Conservation (phyloP, 2,888 invertebrate genomes). For the Andrena chrysosceles region DNA sequence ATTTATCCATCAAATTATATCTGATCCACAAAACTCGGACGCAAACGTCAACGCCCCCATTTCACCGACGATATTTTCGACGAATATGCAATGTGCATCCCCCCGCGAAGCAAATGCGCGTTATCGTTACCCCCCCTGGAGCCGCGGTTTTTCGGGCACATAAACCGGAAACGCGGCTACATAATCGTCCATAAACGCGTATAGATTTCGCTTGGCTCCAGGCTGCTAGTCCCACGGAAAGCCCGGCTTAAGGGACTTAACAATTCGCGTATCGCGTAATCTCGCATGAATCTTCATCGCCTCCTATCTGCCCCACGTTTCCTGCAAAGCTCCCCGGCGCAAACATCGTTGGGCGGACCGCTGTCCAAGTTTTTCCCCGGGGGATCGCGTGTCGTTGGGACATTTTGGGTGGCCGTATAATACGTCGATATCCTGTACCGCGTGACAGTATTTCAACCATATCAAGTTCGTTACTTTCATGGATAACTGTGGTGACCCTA, state of each 20-base stretch:
- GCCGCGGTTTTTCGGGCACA: constrained; percentile 50
- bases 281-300: constrained; percentile 75
- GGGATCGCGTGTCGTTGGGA: background rate
- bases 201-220: constrained; percentile 42
- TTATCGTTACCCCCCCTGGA: constrained; percentile 45
- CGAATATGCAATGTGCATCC: constrained; percentile 48
- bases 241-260: constrained; percentile 72
- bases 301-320: constrained; percentile 52
- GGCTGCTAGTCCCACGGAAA: constrained; percentile 40
- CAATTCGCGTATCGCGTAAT: constrained; percentile 73
- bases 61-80: constrained; percentile 39
- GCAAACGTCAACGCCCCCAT: constrained; percentile 9
- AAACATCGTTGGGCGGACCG: constrained; percentile 19
- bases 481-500: too few relatives aligned
- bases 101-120: constrained; percentile 17
- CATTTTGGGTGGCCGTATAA: background rate
- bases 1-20: background rate
- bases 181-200: constrained; percentile 59
- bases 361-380: constrained; percentile 24
- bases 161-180: constrained; percentile 46
- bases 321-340: constrained; percentile 40
- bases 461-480: background rate
- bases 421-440: background rate
- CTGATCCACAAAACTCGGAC: constrained; percentile 22
- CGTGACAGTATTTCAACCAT: background rate